Percentiles rank a stretch among this genome's conserved stretches.
Conservation (phyloP, 2,797 vertebrate species). For the Pseudotriccus pelzelni region DNA sequence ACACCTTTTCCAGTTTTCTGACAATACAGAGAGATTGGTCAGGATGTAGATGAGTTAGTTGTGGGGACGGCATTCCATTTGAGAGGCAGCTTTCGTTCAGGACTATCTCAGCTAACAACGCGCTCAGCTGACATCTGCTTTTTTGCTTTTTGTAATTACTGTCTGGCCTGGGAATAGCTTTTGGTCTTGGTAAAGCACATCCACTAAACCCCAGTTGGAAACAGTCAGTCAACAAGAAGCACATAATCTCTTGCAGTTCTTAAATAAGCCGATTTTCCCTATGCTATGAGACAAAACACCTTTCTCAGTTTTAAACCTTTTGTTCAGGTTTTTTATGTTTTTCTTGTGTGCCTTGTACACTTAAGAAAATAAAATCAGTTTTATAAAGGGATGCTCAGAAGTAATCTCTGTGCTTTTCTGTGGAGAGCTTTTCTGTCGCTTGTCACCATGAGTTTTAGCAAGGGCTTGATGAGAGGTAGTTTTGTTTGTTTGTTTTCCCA, state of each 20-base stretch:
- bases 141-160: neutral
- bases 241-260: neutral
- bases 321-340: rapidly evolving
- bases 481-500: neutral
- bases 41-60: neutral
- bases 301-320: neutral
- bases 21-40: neutral
- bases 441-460: neutral
- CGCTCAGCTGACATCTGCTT: neutral
- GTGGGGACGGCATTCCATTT: neutral
- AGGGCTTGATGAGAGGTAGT: neutral
- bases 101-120: neutral
- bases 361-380: neutral
- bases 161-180: neutral
- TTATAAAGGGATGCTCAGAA: neutral
- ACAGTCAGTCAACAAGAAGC: neutral
- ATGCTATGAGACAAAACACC: neutral
- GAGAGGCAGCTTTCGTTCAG: neutral
- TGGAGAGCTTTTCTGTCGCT: neutral
- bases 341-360: neutral
- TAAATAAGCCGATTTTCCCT: neutral
- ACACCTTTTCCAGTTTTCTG: neutral
- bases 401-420: neutral
- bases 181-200: neutral
- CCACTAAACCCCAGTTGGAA: neutral